Evolutionary conservation across 2,113 vertebrate species (phyloP).

Genomic region (Sula dactylatra): DNA sequence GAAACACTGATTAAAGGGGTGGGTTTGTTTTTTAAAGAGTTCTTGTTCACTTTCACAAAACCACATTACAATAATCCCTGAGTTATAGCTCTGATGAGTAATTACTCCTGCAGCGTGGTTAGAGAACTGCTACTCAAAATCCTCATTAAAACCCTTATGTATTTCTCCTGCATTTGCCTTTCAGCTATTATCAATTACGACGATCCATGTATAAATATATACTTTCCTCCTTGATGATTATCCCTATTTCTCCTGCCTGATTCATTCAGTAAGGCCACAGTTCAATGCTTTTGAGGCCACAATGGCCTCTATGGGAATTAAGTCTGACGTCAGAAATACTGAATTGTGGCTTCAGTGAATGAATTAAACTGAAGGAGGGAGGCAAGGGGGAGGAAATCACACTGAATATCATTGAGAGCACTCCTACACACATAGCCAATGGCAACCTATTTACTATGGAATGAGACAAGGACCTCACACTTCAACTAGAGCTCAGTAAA

Average conservation of each 20-base stretch:
- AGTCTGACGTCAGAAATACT: conserved; percentile 34
- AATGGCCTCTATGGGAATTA: conserved; percentile 9
- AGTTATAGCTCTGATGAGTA: not conserved
- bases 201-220: not conserved
- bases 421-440: not conserved
- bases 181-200: not conserved
- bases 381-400: not conserved
- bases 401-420: not conserved
- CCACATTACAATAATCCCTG: not conserved
- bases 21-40: not conserved
- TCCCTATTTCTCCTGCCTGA: not conserved
- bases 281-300: conserved; percentile 29
- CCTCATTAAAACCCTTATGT: not conserved
- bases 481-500: not conserved
- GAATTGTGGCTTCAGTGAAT: conserved; percentile 7
- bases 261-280: conserved; percentile 23
- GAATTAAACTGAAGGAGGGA: not conserved
- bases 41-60: not conserved
- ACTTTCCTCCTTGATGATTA: not conserved
- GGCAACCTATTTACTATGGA: not conserved
- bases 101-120: not conserved
- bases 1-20: conserved; percentile 46
- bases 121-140: not conserved
- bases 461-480: not conserved
- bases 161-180: conserved; percentile 7